phyloP scores from a whole-genome alignment of 2,797 vertebrate genomes.

The Rhyacichthys aspro region DNA sequence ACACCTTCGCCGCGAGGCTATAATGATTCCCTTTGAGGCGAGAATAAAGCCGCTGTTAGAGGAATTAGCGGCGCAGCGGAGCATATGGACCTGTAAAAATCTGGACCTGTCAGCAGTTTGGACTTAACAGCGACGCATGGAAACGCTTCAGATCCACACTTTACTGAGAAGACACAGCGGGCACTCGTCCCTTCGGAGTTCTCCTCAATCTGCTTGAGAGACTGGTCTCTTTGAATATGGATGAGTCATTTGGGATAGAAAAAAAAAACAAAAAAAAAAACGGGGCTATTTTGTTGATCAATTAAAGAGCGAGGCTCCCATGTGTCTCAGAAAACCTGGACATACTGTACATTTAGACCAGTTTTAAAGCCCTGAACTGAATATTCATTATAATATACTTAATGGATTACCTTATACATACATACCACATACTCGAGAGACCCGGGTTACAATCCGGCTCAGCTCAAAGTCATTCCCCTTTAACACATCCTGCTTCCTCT shows the following conservation, averaged over 20 bases:
- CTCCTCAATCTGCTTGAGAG: neutral
- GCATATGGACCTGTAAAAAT: constrained; percentile 62
- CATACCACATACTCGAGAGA: too few relatives aligned
- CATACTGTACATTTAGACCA: too few relatives aligned
- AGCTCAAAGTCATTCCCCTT: too few relatives aligned
- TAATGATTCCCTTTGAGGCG: constrained; percentile 34
- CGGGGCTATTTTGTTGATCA: neutral
- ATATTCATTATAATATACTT: too few relatives aligned
- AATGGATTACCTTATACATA: too few relatives aligned
- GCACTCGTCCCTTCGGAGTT: neutral
- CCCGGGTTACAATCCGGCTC: too few relatives aligned
- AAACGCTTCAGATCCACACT: constrained; percentile 21
- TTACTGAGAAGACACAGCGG: neutral
- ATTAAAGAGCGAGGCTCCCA: neutral
- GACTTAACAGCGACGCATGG: constrained; percentile 37
- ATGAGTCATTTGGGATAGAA: neutral
- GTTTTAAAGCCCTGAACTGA: too few relatives aligned
- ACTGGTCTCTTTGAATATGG: neutral
- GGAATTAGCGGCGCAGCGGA: constrained; percentile 53
- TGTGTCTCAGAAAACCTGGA: neutral
- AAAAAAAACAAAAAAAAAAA: neutral
- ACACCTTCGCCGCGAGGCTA: constrained; percentile 15
- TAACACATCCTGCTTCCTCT: too few relatives aligned
- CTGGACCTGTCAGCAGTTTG: constrained; percentile 61
- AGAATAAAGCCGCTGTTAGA: constrained; percentile 39